phyloP scores from a whole-genome alignment of 2,797 vertebrate species.

The Danio kyathit region DNA sequence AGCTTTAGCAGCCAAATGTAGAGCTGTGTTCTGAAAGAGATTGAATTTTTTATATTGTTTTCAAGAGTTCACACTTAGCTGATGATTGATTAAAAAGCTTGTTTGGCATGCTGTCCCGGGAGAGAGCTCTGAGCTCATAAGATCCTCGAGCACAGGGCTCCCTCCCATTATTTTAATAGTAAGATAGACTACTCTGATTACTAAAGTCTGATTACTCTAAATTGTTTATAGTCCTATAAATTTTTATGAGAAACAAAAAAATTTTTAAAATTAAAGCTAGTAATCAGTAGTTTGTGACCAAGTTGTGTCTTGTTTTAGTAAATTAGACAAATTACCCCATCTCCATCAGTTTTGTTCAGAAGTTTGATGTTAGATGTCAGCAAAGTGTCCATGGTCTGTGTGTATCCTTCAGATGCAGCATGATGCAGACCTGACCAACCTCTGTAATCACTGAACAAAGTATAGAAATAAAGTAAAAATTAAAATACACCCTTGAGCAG shows the following conservation, averaged over 20 bases:
- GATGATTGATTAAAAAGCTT: no score
- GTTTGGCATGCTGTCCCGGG: no score
- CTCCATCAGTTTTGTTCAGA: slow-evolving; percentile 83
- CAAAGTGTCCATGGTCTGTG: slow-evolving; percentile 87
- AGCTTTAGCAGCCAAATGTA: slow-evolving; percentile 83
- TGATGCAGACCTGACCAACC: slow-evolving; percentile 88
- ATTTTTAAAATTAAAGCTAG: no score
- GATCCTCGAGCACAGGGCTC: no score
- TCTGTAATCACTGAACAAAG: slow-evolving; percentile 81
- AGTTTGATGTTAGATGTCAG: slow-evolving; percentile 84
- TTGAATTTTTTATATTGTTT: background rate
- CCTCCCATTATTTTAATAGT: no score
- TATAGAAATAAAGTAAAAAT: background rate
- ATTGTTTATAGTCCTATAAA: no score
- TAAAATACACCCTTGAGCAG: background rate
- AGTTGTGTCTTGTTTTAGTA: background rate
- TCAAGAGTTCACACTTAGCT: no score
- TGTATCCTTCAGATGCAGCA: slow-evolving; percentile 84
- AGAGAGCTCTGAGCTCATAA: no score
- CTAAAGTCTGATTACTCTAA: no score
- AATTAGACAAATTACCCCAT: slow-evolving; percentile 75
- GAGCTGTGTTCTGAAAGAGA: slow-evolving; percentile 81
- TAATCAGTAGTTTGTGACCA: background rate
- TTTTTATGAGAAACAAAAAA: no score
- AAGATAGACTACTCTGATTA: no score